Evolutionary conservation across 92 coral and sea anemone genomes (phyloP).

Genomic region (Palythoa caribaeorum): DNA sequence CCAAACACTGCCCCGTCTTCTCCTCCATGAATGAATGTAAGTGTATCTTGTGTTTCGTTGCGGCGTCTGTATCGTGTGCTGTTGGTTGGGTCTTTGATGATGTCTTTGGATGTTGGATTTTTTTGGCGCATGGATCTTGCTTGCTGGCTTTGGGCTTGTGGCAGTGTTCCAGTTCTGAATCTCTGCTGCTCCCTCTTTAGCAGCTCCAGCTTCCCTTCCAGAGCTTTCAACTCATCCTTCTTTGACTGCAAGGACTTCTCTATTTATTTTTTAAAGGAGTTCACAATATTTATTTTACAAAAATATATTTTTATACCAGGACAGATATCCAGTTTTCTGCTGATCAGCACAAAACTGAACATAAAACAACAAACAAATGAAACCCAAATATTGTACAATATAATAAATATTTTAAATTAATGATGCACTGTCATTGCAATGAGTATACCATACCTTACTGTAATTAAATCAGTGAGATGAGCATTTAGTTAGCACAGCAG

Average conservation of each 20-base stretch:
- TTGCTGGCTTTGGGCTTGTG: constrained; percentile 8
- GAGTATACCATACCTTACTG: constrained; percentile 1
- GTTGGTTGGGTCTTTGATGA: not conserved
- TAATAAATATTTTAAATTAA: constrained; percentile 3
- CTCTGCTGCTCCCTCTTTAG: constrained; percentile 3
- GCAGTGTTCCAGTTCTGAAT: not conserved
- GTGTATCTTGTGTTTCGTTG: constrained; percentile 21
- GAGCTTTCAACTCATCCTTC: constrained; percentile 12
- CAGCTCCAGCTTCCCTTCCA: not conserved
- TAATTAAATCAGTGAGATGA: not conserved
- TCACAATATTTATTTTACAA: not conserved
- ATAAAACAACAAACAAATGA: not conserved
- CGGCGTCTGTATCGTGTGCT: constrained; percentile 24
- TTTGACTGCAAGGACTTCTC: constrained; percentile 21
- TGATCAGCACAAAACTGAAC: constrained; percentile 13
- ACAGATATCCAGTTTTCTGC: constrained; percentile 6
- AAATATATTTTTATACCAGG: not conserved
- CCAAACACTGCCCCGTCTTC: constrained; percentile 68
- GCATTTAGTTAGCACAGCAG: constrained; percentile 2
- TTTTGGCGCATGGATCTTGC: constrained; percentile 8
- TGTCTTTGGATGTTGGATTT: not conserved
- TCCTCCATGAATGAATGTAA: constrained; percentile 67
- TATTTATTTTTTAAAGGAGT: not conserved
- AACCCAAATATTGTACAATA: constrained; percentile 8
- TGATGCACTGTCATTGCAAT: not conserved